Percentiles rank a stretch among this genome's conserved stretches.
Conservation (phyloP, 2,888 invertebrate genomes). For the Lycophotia porphyrea region DNA sequence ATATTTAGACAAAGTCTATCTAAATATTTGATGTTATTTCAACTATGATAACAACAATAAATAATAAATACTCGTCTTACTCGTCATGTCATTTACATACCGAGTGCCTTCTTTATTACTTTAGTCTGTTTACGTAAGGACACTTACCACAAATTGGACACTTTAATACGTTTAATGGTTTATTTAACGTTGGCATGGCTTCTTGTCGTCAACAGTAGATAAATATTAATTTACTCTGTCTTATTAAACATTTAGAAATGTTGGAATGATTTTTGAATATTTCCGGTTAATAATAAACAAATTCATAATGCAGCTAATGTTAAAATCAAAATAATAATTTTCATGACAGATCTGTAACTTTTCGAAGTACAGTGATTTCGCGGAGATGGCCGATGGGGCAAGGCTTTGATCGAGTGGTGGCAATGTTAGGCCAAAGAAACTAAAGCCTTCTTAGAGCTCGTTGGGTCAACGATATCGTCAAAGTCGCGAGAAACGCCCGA, state of each 20-base stretch:
- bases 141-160: slow-evolving; percentile 30
- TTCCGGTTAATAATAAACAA: not conserved
- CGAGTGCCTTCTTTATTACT: slow-evolving; percentile 17
- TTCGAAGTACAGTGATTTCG: not conserved
- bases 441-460: no score
- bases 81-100: slow-evolving; percentile 3
- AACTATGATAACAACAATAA: not conserved
- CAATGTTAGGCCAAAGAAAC: no score
- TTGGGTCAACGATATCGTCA: no score
- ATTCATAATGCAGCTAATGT: not conserved
- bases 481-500: no score
- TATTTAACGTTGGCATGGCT: slow-evolving; percentile 42
- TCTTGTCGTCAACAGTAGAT: slow-evolving; percentile 1
- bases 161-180: slow-evolving; percentile 51
- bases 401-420: no score
- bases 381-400: no score
- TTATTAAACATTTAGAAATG: slow-evolving; percentile 13
- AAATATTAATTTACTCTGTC: slow-evolving; percentile 12
- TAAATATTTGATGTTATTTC: slow-evolving; percentile 4
- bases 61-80: not conserved
- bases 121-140: slow-evolving; percentile 22
- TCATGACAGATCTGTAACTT: not conserved
- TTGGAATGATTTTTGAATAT: not conserved
- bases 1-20: not conserved
- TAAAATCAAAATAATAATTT: not conserved